These are phyloP conservation scores for Saguinus imperator DNA, from an alignment of 2,113 vertebrate species.

Conservation along the genomic window DNA sequence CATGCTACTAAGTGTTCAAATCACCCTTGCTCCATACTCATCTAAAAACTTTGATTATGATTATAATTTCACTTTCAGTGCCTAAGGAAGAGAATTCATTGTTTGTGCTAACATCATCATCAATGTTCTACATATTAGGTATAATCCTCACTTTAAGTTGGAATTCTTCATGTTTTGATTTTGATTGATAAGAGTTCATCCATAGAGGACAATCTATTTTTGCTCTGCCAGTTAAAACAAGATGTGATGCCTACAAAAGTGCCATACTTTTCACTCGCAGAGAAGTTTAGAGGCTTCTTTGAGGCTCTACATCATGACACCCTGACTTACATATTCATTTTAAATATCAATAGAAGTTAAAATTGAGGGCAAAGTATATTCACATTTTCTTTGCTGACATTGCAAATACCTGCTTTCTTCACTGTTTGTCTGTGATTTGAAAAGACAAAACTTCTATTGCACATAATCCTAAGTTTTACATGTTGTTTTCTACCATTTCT, in stretches of 20 bases:
- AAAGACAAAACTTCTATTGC: background rate
- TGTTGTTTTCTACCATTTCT: background rate
- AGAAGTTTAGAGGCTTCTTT: background rate
- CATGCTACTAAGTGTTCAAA: constrained; percentile 38
- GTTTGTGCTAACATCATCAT: background rate
- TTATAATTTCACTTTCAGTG: constrained; percentile 9
- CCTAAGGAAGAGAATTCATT: background rate
- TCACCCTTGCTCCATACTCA: background rate
- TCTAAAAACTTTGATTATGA: background rate
- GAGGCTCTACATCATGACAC: background rate
- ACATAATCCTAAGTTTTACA: background rate
- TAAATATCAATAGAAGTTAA: background rate
- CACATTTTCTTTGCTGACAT: background rate
- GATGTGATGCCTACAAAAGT: background rate
- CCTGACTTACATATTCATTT: background rate
- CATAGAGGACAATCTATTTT: background rate
- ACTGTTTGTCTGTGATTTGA: background rate
- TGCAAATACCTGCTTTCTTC: background rate
- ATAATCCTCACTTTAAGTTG: background rate
- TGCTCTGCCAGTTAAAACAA: background rate
- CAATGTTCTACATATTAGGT: background rate
- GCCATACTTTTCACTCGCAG: background rate
- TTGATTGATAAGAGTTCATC: background rate
- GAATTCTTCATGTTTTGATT: background rate
- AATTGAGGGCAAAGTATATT: background rate